Evolutionary conservation across 2,797 vertebrate species (phyloP).

Genomic region (Pipistrellus pygmaeus): DNA sequence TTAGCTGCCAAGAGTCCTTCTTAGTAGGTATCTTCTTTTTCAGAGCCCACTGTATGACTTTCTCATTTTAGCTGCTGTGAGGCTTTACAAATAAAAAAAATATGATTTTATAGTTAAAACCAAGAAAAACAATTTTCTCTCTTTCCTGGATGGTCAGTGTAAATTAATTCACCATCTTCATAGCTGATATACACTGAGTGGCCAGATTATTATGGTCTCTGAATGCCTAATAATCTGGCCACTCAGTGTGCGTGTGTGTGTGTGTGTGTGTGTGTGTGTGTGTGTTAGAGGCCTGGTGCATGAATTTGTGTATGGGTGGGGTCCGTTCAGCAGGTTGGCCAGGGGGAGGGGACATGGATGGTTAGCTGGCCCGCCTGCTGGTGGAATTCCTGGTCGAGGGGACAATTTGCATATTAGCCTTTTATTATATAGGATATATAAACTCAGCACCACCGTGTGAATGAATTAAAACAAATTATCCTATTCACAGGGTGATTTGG

Average conservation of each 20-base stretch:
- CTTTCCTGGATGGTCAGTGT: neutral
- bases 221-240: no score
- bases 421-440: no score
- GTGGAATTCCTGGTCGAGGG: no score
- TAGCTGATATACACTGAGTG: neutral
- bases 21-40: neutral
- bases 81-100: conserved; percentile 31
- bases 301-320: no score
- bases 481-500: neutral
- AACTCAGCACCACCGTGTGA: neutral
- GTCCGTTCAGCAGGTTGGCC: no score
- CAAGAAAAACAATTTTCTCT: neutral
- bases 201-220: no score
- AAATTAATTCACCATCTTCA: neutral
- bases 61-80: neutral
- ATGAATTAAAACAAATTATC: conserved; percentile 23
- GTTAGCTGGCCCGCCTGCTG: no score
- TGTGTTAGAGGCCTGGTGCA: no score
- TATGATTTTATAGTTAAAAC: neutral
- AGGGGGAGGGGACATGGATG: no score
- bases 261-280: no score
- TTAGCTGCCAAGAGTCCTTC: neutral
- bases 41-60: neutral
- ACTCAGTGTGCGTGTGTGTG: no score
- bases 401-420: no score